These are phyloP conservation scores for Arvicanthis niloticus DNA, from an alignment of 2,113 vertebrate genomes.

Conservation along the genomic window DNA sequence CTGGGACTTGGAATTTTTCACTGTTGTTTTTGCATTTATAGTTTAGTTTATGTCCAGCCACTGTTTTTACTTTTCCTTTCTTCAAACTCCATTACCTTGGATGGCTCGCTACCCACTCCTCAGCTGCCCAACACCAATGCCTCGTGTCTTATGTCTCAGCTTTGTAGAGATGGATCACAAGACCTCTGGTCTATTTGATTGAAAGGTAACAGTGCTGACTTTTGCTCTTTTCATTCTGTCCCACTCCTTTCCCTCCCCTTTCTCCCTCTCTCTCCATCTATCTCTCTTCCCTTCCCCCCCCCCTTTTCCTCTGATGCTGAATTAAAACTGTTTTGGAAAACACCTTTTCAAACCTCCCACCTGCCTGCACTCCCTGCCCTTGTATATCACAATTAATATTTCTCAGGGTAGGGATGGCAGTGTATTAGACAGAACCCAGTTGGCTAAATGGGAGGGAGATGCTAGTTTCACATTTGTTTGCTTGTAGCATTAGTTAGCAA, in stretches of 20 bases:
- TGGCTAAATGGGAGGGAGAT: background rate
- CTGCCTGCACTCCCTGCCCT: accelerated
- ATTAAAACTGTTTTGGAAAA: background rate
- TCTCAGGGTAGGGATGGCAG: background rate
- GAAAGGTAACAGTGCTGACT: background rate
- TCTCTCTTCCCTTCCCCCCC: background rate
- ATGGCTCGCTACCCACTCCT: background rate
- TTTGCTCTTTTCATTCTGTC: background rate
- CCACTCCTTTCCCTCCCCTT: background rate
- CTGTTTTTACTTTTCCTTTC: background rate
- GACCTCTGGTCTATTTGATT: background rate
- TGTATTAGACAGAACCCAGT: background rate
- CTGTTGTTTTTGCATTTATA: background rate
- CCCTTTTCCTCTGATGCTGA: background rate
- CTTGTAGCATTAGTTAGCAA: background rate
- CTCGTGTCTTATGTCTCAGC: background rate
- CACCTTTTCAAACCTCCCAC: background rate
- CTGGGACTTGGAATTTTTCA: background rate
- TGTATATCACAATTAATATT: background rate
- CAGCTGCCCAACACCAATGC: background rate
- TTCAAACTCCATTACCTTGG: background rate
- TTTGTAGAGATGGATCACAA: background rate
- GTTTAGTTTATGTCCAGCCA: background rate
- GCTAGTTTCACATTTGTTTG: accelerated
- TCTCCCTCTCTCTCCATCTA: accelerated